A percentile compares a stretch with the other conserved stretches of the same genome.
Evolutionary conservation across 2,113 vertebrate species (phyloP).

Genomic region (Romanogobio albipinnatus): DNA sequence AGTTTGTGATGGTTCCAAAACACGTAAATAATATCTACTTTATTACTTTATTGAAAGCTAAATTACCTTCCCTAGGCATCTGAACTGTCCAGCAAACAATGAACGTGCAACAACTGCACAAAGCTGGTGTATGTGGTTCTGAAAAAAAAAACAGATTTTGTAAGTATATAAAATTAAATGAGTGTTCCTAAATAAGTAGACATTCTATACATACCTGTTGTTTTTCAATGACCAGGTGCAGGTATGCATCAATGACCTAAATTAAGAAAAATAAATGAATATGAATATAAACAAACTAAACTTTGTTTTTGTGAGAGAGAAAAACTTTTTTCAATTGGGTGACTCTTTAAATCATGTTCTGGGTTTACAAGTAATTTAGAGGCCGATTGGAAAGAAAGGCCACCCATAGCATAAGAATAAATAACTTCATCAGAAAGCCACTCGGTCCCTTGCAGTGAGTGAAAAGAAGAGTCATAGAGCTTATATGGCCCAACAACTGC

Average conservation of each 20-base stretch:
- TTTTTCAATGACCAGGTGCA: no score
- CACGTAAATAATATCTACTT: conserved; percentile 4
- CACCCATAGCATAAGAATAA: neutral
- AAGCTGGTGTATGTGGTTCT: conserved; percentile 16
- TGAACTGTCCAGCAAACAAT: conserved; percentile 16
- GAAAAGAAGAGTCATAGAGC: conserved; percentile 38
- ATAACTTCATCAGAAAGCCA: conserved; percentile 39
- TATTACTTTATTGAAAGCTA: neutral
- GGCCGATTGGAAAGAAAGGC: no score
- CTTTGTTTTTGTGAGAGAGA: no score
- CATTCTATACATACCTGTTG: no score
- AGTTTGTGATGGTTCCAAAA: conserved; percentile 4
- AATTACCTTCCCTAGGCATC: neutral
- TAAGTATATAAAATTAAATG: neutral
- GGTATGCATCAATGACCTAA: no score
- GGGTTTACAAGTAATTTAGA: neutral
- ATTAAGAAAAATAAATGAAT: no score
- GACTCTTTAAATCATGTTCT: neutral
- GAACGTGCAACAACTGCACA: conserved; percentile 28
- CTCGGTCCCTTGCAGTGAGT: conserved; percentile 17
- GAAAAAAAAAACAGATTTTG: neutral
- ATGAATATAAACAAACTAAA: no score
- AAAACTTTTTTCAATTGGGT: no score
- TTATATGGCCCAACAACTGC: conserved; percentile 38
- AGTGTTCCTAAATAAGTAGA: no score